Evolutionary conservation across 2,888 invertebrate genomes (phyloP).

Genomic region (Rhagium mordax): DNA sequence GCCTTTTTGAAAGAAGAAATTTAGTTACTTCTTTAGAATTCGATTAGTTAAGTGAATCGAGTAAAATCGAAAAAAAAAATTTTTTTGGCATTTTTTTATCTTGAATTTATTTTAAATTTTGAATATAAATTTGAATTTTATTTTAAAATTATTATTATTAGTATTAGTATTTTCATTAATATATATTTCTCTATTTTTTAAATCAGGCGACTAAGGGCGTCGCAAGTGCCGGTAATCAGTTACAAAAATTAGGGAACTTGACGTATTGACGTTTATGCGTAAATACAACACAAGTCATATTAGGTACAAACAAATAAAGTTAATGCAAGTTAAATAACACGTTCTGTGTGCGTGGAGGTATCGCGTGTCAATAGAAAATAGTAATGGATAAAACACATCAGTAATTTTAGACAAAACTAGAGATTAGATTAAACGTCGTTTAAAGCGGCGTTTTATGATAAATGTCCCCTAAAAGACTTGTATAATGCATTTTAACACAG

Average conservation of each 20-base stretch:
- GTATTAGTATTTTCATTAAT: too few relatives aligned
- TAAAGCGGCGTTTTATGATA: conserved; percentile 45
- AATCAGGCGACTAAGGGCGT: too few relatives aligned
- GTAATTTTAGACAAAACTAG: conserved; percentile 54
- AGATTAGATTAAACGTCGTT: conserved; percentile 53
- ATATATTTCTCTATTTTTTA: too few relatives aligned
- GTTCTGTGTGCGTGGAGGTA: conserved; percentile 25
- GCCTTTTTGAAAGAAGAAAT: too few relatives aligned
- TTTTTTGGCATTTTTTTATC: too few relatives aligned
- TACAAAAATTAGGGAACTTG: not conserved
- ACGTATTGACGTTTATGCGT: not conserved
- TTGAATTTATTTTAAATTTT: too few relatives aligned
- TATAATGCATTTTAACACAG: conserved; percentile 66
- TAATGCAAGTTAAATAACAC: not conserved
- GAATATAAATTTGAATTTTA: too few relatives aligned
- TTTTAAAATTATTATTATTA: too few relatives aligned
- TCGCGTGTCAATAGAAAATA: conserved; percentile 50
- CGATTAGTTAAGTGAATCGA: too few relatives aligned
- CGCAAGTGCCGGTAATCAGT: not conserved
- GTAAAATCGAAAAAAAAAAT: too few relatives aligned
- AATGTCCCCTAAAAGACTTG: conserved; percentile 61
- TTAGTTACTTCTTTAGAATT: too few relatives aligned
- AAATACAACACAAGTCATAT: not conserved
- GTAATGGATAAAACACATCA: conserved; percentile 55
- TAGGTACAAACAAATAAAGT: not conserved